Base-by-base conservation (phyloP, 2,888 invertebrate genomes). In the Eupelmus urozonus region DNA sequence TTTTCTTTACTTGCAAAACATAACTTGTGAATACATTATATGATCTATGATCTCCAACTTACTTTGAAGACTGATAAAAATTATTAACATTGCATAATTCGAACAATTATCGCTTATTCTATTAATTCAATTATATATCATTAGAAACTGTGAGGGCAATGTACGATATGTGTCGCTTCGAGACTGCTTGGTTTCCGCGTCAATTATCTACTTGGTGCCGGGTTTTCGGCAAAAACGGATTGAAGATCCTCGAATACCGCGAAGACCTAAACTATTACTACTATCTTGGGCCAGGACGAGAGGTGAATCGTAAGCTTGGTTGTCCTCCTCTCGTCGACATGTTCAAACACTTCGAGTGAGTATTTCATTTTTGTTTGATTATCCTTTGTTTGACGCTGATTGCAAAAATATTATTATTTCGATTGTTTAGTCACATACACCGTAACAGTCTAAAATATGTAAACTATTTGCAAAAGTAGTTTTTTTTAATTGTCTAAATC, bases 121-220 rank as follows among this genome's bases (percentile, higher is more conserved):
- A n/a, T n/a, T n/a, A n/a, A n/a, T n/a, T n/a, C n/a, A n/a, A n/a
- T n/a, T n/a, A n/a, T n/a, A n/a, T n/a, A n/a, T 49, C 29, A 29
- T 51, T 4, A 76, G 76, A 63, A 0, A 88, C 92, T 13, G 90
- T 96, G 7, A 87, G 91, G 62, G 89, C 92, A 60, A 94, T 96
- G 90, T 96, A 94, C 86, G 93, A 95, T 81, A 93, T 95, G 91
- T 96, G 96, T 84, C 92, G 95, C 0, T 96, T 93, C 88, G 94
- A 96, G 84, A 95, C 95, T 87, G 94, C 96, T 0, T 95, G 95
- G 95, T 92, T 93, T 72, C 91, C 94, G 85, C 91, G 82, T 87
- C 92, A 84, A 90, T 91, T 84, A 20, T 95, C 96, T 2, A 92
- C 95, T 0, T 96, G 96, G 96, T 96, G 96, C 86, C 92, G 93